phyloP scores from a whole-genome alignment of 2,797 vertebrate species.

The Thalassophryne amazonica region DNA sequence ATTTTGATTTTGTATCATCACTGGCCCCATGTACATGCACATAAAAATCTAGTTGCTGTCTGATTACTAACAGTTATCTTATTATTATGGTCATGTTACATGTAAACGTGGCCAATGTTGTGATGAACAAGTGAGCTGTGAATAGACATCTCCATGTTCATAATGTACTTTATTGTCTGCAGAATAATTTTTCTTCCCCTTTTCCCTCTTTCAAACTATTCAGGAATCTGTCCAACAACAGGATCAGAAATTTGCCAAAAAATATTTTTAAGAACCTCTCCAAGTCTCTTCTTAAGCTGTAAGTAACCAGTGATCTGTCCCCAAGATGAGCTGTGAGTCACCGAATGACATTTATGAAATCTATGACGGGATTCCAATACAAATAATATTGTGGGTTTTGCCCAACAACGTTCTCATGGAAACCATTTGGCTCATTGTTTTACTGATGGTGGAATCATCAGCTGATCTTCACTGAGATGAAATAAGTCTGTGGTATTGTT shows the following conservation, averaged over 20 bases:
- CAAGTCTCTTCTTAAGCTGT: constrained; percentile 78
- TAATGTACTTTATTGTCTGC: not conserved
- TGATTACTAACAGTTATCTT: too few species aligned
- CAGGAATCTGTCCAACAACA: constrained; percentile 80
- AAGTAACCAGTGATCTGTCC: constrained; percentile 41
- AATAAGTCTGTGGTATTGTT: too few species aligned
- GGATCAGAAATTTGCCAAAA: constrained; percentile 69
- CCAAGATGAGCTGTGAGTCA: not conserved
- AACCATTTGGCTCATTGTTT: too few species aligned
- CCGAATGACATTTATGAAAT: not conserved
- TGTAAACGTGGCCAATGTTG: not conserved
- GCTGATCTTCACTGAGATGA: too few species aligned
- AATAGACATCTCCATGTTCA: not conserved
- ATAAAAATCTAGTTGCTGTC: too few species aligned
- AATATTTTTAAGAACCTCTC: constrained; percentile 74
- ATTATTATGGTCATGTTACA: too few species aligned
- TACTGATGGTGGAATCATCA: too few species aligned
- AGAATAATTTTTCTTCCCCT: not conserved
- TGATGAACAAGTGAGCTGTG: not conserved
- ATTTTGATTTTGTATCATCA: too few species aligned
- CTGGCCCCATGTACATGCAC: too few species aligned
- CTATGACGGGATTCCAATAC: not conserved
- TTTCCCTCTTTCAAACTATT: constrained; percentile 15
- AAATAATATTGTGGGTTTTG: too few species aligned
- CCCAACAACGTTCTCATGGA: too few species aligned